Conservation (phyloP, 2,797 vertebrate genomes). For the Otus scops region DNA sequence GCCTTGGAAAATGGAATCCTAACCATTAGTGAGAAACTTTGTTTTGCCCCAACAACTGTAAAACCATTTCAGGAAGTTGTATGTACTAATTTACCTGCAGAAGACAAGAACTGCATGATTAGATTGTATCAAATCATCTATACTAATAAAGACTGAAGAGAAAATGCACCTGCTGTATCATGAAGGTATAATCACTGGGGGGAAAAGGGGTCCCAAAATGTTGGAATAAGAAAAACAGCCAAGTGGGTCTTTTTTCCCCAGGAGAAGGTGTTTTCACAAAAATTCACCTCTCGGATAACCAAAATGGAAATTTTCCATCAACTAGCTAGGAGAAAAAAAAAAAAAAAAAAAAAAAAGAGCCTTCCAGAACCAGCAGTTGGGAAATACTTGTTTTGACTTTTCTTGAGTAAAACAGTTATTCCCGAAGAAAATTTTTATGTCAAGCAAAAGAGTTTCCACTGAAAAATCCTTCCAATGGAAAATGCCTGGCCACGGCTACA, state of each 20-base stretch:
- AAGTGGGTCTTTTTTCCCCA: neutral
- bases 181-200: neutral
- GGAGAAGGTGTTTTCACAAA: neutral
- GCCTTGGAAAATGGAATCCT: neutral
- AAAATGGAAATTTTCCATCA: neutral
- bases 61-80: neutral
- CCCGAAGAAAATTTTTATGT: neutral
- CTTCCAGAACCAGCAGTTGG: neutral
- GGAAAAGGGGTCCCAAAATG: neutral
- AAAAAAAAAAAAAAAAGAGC: neutral
- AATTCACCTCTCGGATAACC: neutral
- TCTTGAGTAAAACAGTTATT: neutral
- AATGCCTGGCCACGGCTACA: accelerated
- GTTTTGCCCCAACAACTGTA: neutral
- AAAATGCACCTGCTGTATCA: neutral
- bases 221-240: neutral
- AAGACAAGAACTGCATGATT: neutral
- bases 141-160: neutral
- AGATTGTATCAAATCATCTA: neutral
- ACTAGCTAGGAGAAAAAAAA: too few species aligned
- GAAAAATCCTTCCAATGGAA: neutral
- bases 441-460: neutral
- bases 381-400: neutral
- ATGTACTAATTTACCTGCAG: neutral
- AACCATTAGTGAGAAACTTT: neutral